Evolutionary conservation across 2,888 invertebrate species (phyloP), one percentile per base, ranked within the genome.

Genomic region (Euzetes globulus): DNA sequence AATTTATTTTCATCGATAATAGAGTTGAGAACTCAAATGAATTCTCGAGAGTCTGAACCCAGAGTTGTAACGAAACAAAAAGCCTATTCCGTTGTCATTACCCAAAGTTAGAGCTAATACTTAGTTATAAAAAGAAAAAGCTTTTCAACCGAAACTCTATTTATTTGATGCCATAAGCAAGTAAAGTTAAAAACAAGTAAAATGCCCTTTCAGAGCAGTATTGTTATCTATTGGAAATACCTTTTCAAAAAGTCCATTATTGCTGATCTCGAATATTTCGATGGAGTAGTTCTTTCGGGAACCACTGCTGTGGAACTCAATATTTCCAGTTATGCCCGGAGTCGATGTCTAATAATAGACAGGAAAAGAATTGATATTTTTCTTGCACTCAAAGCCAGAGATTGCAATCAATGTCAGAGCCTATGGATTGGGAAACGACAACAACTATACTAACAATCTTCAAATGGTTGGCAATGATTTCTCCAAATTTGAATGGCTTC

Each of bases 251-350:
- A 68, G 68, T 68, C 68, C 68, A 22, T 68, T 68, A 45, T 68
- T 45, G 41, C 11, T 94, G 91, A 95, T 92, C 84, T 94, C 91
- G 72, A 95, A 91, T 76, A 92, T 90, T 82, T 94, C 91, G 77
- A 94, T 85, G 0, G 92, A 91, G 82, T 92, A 94, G 85, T 94
- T 93, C 81, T 90, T 89, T 72, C 94, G 86, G 80, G 91, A 88
- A 17, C 94, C 94, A 81, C 91, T 91, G 79, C 94, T 92, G 82
- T 91, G 92, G 84, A 94, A 94, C 73, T 91, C 89, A 80, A 94
- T 91, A 82, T 92, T 91, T 72, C 94, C 94, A 1, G 93, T 94
- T 75, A 94, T 85, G 15, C 94, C 94, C 84, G 92, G 91, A 79
- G 92, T 87, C 83, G 93, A 92, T 78, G 92, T 92, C 93, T 93